These are phyloP conservation scores for Stegodyphus dumicola DNA, from an alignment of 1,140 invertebrate species.

Conservation along the genomic window DNA sequence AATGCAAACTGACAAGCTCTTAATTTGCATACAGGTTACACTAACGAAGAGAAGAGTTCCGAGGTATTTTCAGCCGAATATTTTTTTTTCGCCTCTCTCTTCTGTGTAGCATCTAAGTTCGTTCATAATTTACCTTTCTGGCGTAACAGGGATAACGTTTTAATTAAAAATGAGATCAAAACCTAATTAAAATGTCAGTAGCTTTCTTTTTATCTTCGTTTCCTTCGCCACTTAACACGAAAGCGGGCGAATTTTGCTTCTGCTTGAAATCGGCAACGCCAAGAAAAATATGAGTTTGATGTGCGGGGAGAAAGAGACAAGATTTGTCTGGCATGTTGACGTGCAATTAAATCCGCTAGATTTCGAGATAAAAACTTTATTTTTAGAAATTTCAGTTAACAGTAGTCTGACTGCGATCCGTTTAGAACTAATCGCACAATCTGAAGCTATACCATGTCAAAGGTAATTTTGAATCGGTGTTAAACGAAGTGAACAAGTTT, in stretches of 20 bases:
- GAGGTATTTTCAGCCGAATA: background rate
- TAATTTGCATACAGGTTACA: background rate
- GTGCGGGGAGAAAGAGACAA: background rate
- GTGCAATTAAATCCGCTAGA: no score
- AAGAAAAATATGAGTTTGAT: conserved; percentile 6
- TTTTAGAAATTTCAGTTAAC: no score
- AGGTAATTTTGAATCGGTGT: no score
- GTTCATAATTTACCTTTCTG: conserved; percentile 44
- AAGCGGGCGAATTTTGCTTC: no score
- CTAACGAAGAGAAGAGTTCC: background rate
- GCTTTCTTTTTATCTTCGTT: conserved; percentile 3
- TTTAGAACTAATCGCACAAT: no score
- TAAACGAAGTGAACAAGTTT: no score
- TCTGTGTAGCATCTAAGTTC: background rate
- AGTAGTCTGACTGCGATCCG: no score
- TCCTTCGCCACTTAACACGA: no score
- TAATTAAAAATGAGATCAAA: conserved; percentile 55
- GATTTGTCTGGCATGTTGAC: no score
- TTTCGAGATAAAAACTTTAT: no score
- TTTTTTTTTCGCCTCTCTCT: conserved; percentile 6
- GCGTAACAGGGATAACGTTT: conserved; percentile 11
- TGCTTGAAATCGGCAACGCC: background rate
- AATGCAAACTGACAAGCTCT: conserved; percentile 22
- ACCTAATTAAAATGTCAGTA: conserved; percentile 50
- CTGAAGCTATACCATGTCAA: no score